Evolutionary conservation across 2,888 invertebrate species (phyloP), one percentile per base, ranked within the genome.

Genomic region (Pristionchus maxplancki): DNA sequence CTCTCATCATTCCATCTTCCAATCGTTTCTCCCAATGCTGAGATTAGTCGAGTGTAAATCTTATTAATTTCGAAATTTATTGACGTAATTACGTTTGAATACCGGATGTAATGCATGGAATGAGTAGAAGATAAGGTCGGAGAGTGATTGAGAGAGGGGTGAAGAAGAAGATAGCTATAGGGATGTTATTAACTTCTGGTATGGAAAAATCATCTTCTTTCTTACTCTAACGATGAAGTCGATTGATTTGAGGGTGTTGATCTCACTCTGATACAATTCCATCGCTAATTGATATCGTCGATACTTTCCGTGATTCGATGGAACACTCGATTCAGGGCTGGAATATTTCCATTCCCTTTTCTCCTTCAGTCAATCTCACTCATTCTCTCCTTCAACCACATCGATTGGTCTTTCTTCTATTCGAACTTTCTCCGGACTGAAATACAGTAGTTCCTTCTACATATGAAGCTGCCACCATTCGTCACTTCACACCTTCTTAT

Each of bases 181-280:
- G 37, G 53, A 82, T 15, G 50, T 44, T 8, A 31, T 28, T 28
- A n/a, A 28, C n/a, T n/a, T 3, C 20, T 11, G 17, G 6, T 64
- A 28, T 64, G 28, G 13, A n/a, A 11, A 64, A 28, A 28, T 13
- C 28, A n/a, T 64, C 64, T 1, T 64, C 11, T 37, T 34, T 37
- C 84, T 28, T 40, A 85, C 85, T 37, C 85, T 34, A 31, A 85
- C 85, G 24, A 85, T 40, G 64, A 85, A 85, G 34, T 85, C 85
- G 8, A 85, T 53, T 15, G 64, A 50, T 34, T 85, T 85, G 40
- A 85, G 85, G 13, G 85, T 64, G 28, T 85, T 85, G 11, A 85
- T 85, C 85, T 85, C 85, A 64, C 62, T 50, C 64, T 85, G 62
- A 34, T 64, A 85, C 62, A 85, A 53, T 85, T 85, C 85, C 85